Evolutionary conservation across 2,113 vertebrate genomes (phyloP), one percentile per base, ranked within the genome.

Genomic region (Neogobius melanostomus): DNA sequence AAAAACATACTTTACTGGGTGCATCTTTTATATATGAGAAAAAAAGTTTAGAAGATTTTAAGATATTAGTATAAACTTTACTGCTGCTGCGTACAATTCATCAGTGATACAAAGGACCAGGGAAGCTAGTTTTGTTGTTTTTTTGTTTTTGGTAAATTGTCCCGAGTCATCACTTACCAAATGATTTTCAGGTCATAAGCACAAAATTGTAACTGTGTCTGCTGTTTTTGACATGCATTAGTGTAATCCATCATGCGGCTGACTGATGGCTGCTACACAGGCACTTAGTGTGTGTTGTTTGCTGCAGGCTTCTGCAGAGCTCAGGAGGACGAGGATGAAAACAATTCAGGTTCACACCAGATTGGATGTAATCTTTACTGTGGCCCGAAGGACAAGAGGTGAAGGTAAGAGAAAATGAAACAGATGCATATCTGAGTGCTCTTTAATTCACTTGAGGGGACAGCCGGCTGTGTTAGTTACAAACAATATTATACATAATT

Each of bases 361-460:
- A 51, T 70, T 69, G 43, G 50, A 61, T 56, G 50, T 62, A 65
- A 80, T 87, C 69, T 81, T 54, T 56, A 11, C 28, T 73, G 66
- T 63, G 57, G 63, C 68, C 68, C 68, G 66, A 77, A 81, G 82
- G 72, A 71, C 59, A 76, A 43, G 47, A 75, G 63, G 78, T 74
- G 68, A 73, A 72, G 66, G 64, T 49, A 15, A 47, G 59, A 80
- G 87, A 75, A 83, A 88, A 90, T 88, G 77, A 88, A 88, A 82
- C 69, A 65, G 85, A 88, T 85, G 53, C 63, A 79, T 76, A 86
- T 85, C 71, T 52, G 66, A 75, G 61, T 63, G 60, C 11, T 66
- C 59, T 77, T 83, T 77, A 71, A 77, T 87, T 81, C 68, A 66
- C 67, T 61, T 36, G 15, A 60, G 8, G 43, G 7, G 50, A 64